phyloP scores from a whole-genome alignment of 2,888 invertebrate genomes.

The Cheilosia grossa region DNA sequence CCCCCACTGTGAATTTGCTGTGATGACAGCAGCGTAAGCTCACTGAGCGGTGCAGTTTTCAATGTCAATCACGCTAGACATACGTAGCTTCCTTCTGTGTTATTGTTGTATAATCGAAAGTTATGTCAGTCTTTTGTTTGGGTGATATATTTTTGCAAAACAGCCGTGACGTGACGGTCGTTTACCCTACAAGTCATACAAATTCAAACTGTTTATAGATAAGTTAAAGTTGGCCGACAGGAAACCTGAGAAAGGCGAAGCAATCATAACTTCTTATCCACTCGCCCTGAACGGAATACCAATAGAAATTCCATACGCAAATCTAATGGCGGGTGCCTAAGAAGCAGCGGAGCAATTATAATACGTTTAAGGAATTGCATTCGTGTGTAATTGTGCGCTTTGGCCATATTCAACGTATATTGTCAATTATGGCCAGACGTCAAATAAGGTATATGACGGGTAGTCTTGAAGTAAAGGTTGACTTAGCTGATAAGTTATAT shows the following conservation, averaged over 20 bases:
- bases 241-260: background rate
- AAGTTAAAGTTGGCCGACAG: background rate
- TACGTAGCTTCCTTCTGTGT: background rate
- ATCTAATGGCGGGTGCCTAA: background rate
- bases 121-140: constrained; percentile 15
- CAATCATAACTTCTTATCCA: background rate
- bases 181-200: constrained; percentile 13
- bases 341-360: background rate
- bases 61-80: constrained; percentile 16
- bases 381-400: background rate
- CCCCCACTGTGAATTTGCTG: background rate
- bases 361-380: background rate
- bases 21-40: background rate
- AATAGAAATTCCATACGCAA: background rate
- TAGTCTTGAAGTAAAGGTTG: background rate
- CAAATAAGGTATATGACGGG: background rate
- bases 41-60: constrained; percentile 24
- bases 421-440: background rate
- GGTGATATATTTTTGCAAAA: constrained; percentile 10
- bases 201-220: background rate
- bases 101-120: constrained; percentile 18
- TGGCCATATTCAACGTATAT: background rate
- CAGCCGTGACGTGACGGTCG: constrained; percentile 16
- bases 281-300: constrained; percentile 4
- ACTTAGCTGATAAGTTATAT: background rate